Percentiles rank a stretch among this genome's conserved stretches.
Evolutionary conservation across 2,888 invertebrate species (phyloP).

Genomic region (Agrypnus murinus): DNA sequence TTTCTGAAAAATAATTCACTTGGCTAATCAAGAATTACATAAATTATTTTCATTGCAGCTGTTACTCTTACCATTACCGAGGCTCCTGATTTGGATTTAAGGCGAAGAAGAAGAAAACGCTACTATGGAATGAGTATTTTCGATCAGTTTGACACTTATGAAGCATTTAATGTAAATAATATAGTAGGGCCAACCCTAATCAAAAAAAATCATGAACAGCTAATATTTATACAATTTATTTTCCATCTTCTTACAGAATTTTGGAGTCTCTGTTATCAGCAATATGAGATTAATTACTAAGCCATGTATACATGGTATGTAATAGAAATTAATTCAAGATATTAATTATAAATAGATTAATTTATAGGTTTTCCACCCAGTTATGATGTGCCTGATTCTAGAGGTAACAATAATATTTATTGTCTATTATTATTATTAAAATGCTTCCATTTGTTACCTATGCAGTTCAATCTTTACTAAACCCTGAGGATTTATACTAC

Average conservation of each 20-base stretch:
- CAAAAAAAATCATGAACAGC: no score
- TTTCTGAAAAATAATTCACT: no score
- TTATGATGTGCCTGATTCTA: constrained; percentile 25
- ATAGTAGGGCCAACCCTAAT: no score
- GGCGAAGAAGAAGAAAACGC: constrained; percentile 56
- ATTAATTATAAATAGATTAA: not conserved
- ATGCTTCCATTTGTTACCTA: not conserved
- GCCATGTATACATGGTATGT: constrained; percentile 67
- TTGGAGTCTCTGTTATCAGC: constrained; percentile 73
- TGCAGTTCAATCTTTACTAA: constrained; percentile 36
- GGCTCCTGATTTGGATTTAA: constrained; percentile 51
- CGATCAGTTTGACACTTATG: constrained; percentile 65
- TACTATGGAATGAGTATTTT: constrained; percentile 60
- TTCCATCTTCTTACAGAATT: constrained; percentile 73
- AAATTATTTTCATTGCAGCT: not conserved
- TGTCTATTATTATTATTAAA: not conserved
- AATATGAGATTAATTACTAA: constrained; percentile 74
- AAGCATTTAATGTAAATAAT: constrained; percentile 65
- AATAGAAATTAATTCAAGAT: not conserved
- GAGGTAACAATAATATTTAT: constrained; percentile 18
- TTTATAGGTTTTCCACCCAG: not conserved
- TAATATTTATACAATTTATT: no score
- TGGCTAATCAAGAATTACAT: no score
- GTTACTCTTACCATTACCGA: constrained; percentile 15
- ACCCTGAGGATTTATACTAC: constrained; percentile 25